A percentile compares a stretch with the other conserved stretches of the same genome.
phyloP scores from a whole-genome alignment of 2,888 invertebrate genomes.

The Rhamnusium bicolor region DNA sequence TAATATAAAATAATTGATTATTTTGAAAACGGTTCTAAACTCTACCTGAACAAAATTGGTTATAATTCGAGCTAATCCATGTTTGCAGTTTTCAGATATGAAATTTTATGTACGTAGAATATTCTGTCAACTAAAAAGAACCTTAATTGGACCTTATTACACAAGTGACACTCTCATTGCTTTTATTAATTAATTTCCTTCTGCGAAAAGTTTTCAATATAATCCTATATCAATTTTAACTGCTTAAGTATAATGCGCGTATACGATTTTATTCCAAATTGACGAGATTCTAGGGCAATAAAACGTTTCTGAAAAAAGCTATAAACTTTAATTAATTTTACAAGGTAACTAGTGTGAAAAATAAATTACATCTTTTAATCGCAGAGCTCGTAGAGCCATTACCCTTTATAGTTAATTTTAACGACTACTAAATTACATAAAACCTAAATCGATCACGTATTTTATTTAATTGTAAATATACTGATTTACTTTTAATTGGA shows the following conservation, averaged over 20 bases:
- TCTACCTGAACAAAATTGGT: too few relatives aligned
- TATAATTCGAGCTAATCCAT: too few relatives aligned
- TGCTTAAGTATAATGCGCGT: constrained; percentile 28
- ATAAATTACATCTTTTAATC: constrained; percentile 46
- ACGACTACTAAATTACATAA: constrained; percentile 36
- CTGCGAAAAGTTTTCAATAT: constrained; percentile 30
- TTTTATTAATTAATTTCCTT: constrained; percentile 4
- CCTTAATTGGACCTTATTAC: constrained; percentile 5
- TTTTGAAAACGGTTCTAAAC: too few relatives aligned
- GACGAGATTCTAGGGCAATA: too few relatives aligned
- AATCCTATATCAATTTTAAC: constrained; percentile 38
- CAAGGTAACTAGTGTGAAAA: constrained; percentile 46
- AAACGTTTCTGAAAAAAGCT: constrained; percentile 41
- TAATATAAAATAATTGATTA: too few relatives aligned
- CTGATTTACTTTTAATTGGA: constrained; percentile 15
- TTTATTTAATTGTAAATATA: constrained; percentile 21
- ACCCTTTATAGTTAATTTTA: constrained; percentile 38
- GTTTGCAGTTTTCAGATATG: not conserved
- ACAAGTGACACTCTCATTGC: not conserved
- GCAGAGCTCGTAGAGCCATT: constrained; percentile 36
- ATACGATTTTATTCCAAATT: constrained; percentile 40
- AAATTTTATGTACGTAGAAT: not conserved
- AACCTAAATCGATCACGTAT: constrained; percentile 42
- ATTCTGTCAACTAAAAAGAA: not conserved
- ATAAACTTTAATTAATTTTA: constrained; percentile 47